phyloP scores from a whole-genome alignment of 2,797 vertebrate genomes.

The Ciconia nigra region DNA sequence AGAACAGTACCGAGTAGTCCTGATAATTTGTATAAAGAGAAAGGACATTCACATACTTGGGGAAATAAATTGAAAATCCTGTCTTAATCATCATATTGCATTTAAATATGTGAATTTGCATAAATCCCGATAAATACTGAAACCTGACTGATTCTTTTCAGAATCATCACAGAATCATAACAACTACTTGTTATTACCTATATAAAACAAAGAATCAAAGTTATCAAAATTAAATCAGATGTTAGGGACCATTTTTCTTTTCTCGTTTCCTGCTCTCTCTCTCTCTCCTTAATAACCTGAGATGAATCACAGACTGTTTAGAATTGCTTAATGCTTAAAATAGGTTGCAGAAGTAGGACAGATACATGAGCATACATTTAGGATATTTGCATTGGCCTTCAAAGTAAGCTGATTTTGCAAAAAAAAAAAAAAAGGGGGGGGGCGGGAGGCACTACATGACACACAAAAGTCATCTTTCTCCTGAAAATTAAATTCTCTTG shows the following conservation, averaged over 20 bases:
- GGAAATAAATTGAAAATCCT: slow-evolving; percentile 58
- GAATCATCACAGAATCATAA: slow-evolving; percentile 1
- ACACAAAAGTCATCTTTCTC: not conserved
- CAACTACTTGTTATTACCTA: slow-evolving; percentile 14
- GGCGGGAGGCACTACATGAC: too few species aligned
- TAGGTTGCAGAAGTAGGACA: slow-evolving; percentile 38
- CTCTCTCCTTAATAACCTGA: not conserved
- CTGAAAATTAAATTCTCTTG: not conserved
- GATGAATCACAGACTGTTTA: not conserved
- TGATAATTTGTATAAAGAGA: slow-evolving; percentile 45
- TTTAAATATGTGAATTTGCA: slow-evolving; percentile 45
- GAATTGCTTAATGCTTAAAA: not conserved
- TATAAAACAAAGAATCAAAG: slow-evolving; percentile 29
- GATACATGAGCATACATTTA: not conserved
- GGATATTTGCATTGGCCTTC: slow-evolving; percentile 17
- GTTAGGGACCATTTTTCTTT: not conserved
- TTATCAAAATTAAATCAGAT: not conserved
- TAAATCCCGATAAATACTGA: not conserved
- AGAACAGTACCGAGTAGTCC: not conserved
- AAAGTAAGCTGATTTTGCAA: not conserved
- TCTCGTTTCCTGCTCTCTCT: not conserved
- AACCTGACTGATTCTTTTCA: slow-evolving; percentile 12
- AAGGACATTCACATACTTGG: not conserved
- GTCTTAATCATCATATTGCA: slow-evolving; percentile 50
- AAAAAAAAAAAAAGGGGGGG: not conserved